These are phyloP conservation scores for Anthopleura sola DNA, from an alignment of 64 coral and sea anemone species.

Conservation along the genomic window DNA sequence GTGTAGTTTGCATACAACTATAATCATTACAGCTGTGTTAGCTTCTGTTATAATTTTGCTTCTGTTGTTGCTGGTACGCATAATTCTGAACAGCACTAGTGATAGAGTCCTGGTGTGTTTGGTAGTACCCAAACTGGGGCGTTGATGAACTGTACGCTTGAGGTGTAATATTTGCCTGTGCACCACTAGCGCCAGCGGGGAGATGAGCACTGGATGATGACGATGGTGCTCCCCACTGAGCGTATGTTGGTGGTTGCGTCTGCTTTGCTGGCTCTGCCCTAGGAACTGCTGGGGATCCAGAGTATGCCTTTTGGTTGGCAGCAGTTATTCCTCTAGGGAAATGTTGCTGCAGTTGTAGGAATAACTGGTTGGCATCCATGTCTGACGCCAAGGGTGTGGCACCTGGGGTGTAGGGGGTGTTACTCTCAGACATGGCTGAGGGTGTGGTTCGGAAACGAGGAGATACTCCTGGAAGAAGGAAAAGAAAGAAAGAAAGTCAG, in stretches of 20 bases:
- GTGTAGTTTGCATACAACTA: not conserved
- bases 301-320: constrained; percentile 72
- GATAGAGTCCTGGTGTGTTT: constrained; percentile 75
- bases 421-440: constrained; percentile 75
- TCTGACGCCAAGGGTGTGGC: constrained; percentile 71
- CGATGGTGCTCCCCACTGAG: constrained; percentile 53
- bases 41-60: constrained; percentile 8
- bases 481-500: not conserved
- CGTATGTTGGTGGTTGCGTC: constrained; percentile 32
- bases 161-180: constrained; percentile 22
- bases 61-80: not conserved
- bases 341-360: constrained; percentile 78
- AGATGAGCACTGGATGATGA: constrained; percentile 14
- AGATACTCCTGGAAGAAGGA: constrained; percentile 42
- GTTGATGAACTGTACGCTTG: constrained; percentile 32
- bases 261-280: not conserved
- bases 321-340: constrained; percentile 47
- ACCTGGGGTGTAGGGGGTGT: constrained; percentile 95
- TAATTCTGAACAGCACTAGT: constrained; percentile 20
- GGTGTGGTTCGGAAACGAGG: constrained; percentile 74
- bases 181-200: constrained; percentile 5
- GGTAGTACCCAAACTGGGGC: constrained; percentile 90
- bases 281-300: not conserved
- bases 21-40: not conserved
- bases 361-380: constrained; percentile 79